These are phyloP conservation scores for Prorops nasuta DNA, from an alignment of 1,140 invertebrate species.

Conservation along the genomic window DNA sequence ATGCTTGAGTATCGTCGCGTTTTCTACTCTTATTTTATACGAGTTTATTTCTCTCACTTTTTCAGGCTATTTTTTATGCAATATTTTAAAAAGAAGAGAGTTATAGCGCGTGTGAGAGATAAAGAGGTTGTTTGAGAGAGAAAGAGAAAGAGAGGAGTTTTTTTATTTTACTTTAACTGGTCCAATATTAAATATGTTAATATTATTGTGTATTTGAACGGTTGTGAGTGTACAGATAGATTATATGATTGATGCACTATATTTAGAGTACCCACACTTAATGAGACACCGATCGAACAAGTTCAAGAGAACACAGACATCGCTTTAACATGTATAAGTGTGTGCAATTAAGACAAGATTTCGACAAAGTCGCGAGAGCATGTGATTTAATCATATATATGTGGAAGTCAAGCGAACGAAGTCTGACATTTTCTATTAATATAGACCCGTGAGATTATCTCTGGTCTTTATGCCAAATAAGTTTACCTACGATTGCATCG, in stretches of 20 bases:
- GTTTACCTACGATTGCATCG: not conserved
- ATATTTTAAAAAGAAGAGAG: not conserved
- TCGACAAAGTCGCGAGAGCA: not conserved
- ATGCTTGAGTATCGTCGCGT: not conserved
- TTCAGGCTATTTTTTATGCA: not conserved
- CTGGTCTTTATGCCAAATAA: not conserved
- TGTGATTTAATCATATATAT: not conserved
- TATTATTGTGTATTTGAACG: slow-evolving; percentile 52
- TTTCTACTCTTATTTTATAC: slow-evolving; percentile 2
- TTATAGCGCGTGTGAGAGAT: not conserved
- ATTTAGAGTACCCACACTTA: slow-evolving; percentile 35
- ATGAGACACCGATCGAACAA: slow-evolving; percentile 30
- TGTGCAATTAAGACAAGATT: slow-evolving; percentile 25
- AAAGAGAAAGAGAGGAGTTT: too few relatives aligned
- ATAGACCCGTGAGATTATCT: slow-evolving; percentile 1
- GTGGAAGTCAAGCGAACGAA: not conserved
- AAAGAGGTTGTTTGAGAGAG: too few relatives aligned
- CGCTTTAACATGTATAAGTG: slow-evolving; percentile 10
- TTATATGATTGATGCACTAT: slow-evolving; percentile 44
- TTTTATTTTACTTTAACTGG: slow-evolving; percentile 29
- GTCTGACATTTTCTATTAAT: not conserved
- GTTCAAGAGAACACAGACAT: slow-evolving; percentile 15
- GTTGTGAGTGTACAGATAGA: slow-evolving; percentile 52
- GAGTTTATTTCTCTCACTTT: slow-evolving; percentile 10
- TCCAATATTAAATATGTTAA: slow-evolving; percentile 52